These are phyloP conservation scores for Orchesella cincta DNA, from an alignment of 1,140 invertebrate genomes.

Conservation along the genomic window DNA sequence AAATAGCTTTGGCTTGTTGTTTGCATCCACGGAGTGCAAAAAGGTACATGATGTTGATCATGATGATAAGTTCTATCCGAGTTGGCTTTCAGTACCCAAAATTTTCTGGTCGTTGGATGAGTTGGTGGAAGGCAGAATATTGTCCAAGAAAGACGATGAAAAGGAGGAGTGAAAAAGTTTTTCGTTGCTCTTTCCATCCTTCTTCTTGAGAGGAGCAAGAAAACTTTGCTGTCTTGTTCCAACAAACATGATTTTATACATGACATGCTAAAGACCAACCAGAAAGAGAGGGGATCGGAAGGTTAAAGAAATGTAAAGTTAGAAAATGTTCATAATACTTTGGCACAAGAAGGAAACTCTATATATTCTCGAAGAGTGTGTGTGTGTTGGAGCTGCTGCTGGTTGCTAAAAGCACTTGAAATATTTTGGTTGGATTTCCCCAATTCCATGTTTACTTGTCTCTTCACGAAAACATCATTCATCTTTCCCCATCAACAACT, in stretches of 20 bases:
- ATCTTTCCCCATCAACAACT: neutral
- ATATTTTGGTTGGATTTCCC: neutral
- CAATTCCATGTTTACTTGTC: neutral
- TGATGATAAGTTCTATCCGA: neutral
- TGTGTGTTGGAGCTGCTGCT: neutral
- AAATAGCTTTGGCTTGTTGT: neutral
- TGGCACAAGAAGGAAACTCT: neutral
- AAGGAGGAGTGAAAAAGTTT: too few species aligned
- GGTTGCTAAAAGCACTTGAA: neutral
- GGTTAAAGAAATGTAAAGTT: too few species aligned
- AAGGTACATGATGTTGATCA: neutral
- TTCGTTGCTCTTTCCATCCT: too few species aligned
- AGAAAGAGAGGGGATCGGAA: neutral
- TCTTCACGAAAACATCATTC: constrained; percentile 13
- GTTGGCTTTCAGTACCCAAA: too few species aligned
- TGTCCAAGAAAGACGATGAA: too few species aligned
- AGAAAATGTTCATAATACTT: neutral
- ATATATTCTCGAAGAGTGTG: neutral
- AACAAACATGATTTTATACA: too few species aligned
- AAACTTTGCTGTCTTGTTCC: too few species aligned
- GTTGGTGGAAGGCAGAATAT: too few species aligned
- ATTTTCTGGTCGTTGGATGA: too few species aligned
- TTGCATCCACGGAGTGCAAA: neutral
- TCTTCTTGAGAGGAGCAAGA: too few species aligned
- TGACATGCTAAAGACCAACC: neutral